These are phyloP conservation scores for Procambarus clarkii DNA, from an alignment of 1,140 invertebrate species.

Conservation along the genomic window DNA sequence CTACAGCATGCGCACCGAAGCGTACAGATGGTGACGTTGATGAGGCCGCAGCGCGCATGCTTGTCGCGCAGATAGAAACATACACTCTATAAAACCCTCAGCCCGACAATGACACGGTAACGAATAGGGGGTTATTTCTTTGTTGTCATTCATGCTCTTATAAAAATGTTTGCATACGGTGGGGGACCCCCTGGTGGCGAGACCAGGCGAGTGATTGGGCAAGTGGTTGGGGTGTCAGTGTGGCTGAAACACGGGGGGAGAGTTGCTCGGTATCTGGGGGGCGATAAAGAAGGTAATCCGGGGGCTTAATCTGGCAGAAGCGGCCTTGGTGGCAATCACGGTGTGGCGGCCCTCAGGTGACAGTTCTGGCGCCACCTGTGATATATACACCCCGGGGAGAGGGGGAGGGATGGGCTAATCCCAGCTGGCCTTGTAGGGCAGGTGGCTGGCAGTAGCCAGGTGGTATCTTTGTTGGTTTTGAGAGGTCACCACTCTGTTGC, in stretches of 20 bases:
- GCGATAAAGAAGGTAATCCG: neutral
- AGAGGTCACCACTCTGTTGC: neutral
- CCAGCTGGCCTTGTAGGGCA: neutral
- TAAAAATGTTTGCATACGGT: neutral
- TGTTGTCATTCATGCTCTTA: neutral
- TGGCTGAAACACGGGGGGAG: neutral
- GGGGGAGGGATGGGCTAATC: neutral
- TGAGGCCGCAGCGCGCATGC: neutral
- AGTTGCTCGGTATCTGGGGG: neutral
- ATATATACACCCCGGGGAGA: neutral
- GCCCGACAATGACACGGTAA: neutral
- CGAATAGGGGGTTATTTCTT: neutral
- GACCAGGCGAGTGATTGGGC: neutral
- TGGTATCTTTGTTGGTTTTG: neutral
- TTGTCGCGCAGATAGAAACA: neutral
- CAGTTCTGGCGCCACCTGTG: neutral
- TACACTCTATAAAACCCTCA: neutral
- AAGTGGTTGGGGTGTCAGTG: neutral
- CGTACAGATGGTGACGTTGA: no score
- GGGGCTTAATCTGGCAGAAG: neutral
- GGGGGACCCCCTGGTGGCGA: neutral
- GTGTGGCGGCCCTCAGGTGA: neutral
- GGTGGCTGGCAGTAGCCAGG: neutral
- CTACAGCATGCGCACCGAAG: no score
- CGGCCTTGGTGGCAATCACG: neutral